Evolutionary conservation across 2,888 invertebrate genomes (phyloP).

Genomic region (Mesorhabditis belari): DNA sequence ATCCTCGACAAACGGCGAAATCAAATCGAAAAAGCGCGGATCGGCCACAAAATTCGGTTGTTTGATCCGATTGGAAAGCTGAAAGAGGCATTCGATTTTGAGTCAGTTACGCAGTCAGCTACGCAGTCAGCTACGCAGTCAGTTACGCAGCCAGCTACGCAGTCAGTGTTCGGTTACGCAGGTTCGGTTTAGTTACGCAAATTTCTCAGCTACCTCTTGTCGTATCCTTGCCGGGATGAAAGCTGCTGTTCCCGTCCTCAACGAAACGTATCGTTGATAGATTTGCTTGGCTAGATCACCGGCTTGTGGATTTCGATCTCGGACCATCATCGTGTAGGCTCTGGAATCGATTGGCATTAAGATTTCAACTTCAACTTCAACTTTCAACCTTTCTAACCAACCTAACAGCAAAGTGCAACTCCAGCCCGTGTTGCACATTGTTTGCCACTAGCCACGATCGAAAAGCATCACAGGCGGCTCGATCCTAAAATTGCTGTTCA

Average conservation of each 20-base stretch:
- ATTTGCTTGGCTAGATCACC: constrained; percentile 35
- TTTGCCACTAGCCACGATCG: constrained; percentile 16
- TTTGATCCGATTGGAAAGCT: neutral
- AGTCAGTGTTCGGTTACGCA: too few species aligned
- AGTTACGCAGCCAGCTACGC: too few species aligned
- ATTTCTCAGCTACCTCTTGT: constrained; percentile 14
- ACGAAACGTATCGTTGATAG: constrained; percentile 30
- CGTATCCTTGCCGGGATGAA: constrained; percentile 23
- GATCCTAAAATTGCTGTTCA: constrained; percentile 14
- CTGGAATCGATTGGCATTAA: constrained; percentile 4
- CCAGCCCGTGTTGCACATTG: neutral
- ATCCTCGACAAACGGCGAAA: neutral
- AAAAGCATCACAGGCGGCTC: constrained; percentile 28
- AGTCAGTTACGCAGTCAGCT: neutral
- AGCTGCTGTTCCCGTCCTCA: constrained; percentile 26
- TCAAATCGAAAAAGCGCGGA: neutral
- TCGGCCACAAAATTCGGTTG: neutral
- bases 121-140: neutral
- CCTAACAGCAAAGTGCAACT: neutral
- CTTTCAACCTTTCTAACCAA: neutral
- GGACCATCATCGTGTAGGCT: constrained; percentile 36
- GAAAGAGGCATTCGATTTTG: too few species aligned
- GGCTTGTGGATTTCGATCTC: constrained; percentile 23
- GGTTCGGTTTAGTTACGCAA: too few species aligned
- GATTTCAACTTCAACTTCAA: too few species aligned